Evolutionary conservation across 2,797 vertebrate genomes (phyloP).

Genomic region (Semotilus atromaculatus): DNA sequence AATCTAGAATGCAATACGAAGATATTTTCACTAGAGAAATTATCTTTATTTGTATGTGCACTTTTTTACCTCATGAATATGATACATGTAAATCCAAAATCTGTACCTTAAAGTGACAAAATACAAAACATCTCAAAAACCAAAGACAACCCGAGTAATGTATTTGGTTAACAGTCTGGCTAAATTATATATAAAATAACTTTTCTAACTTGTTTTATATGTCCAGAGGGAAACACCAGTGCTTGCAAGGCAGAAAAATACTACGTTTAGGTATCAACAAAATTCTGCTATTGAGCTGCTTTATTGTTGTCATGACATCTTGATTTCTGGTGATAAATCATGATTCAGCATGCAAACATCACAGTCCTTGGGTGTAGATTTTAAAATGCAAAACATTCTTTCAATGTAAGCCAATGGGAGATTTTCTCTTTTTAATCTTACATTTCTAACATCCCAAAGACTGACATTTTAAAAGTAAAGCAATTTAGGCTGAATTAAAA

Average conservation of each 20-base stretch:
- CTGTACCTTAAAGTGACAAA: constrained; percentile 27
- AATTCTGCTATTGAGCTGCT: not conserved
- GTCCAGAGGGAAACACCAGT: not conserved
- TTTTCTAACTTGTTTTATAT: not conserved
- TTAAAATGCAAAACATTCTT: not conserved
- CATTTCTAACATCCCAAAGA: not conserved
- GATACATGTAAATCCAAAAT: constrained; percentile 15
- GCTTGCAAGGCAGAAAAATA: not conserved
- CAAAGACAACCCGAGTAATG: constrained; percentile 46
- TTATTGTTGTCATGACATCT: not conserved
- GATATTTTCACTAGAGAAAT: not conserved
- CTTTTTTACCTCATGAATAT: not conserved
- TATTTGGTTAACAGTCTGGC: not conserved
- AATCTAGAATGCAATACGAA: not conserved
- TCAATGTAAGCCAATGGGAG: not conserved
- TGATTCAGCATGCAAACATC: not conserved
- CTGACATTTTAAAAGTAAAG: not conserved
- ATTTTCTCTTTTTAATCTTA: not conserved
- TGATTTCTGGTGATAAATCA: not conserved
- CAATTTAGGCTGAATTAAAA: not conserved
- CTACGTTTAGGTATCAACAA: not conserved
- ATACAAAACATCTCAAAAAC: constrained; percentile 35
- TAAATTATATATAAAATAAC: not conserved
- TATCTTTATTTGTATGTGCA: not conserved
- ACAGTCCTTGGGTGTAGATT: not conserved